These are phyloP conservation scores for Marisa cornuarietis DNA, from an alignment of 1,140 invertebrate species.

Conservation along the genomic window DNA sequence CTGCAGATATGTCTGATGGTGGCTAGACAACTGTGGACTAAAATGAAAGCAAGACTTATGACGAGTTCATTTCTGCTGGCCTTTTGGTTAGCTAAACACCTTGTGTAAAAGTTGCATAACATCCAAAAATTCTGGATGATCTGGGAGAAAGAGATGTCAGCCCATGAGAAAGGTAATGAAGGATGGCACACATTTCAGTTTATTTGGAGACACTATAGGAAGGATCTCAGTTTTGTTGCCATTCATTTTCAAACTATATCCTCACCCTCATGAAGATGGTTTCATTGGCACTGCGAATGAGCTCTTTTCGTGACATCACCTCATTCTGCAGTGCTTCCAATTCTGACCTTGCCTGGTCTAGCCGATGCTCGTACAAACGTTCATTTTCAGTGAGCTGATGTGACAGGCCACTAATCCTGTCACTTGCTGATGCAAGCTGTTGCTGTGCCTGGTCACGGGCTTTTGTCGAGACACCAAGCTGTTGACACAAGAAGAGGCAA, in stretches of 20 bases:
- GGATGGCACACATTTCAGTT: too few relatives aligned
- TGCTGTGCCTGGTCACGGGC: conserved; percentile 21
- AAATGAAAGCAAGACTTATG: too few relatives aligned
- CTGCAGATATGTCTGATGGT: background rate
- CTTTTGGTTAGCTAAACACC: too few relatives aligned
- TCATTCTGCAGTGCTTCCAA: conserved; percentile 45
- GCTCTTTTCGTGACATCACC: conserved; percentile 37
- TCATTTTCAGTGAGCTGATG: conserved; percentile 41
- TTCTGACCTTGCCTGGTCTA: conserved; percentile 43
- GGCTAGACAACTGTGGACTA: background rate
- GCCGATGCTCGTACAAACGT: conserved; percentile 39
- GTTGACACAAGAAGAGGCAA: background rate
- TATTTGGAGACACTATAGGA: too few relatives aligned
- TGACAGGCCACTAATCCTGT: conserved; percentile 36
- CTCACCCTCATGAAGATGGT: conserved; percentile 49
- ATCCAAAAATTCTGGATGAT: too few relatives aligned
- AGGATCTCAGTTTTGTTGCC: background rate
- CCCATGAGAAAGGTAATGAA: too few relatives aligned
- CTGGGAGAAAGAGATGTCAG: too few relatives aligned
- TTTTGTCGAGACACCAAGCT: conserved; percentile 24
- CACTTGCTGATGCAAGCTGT: conserved; percentile 29
- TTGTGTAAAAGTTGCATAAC: too few relatives aligned
- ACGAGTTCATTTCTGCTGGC: too few relatives aligned
- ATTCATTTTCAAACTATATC: background rate
- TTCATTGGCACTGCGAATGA: conserved; percentile 49